Evolutionary conservation across 2,113 vertebrate genomes (phyloP).

Genomic region (Psittacus erithacus): DNA sequence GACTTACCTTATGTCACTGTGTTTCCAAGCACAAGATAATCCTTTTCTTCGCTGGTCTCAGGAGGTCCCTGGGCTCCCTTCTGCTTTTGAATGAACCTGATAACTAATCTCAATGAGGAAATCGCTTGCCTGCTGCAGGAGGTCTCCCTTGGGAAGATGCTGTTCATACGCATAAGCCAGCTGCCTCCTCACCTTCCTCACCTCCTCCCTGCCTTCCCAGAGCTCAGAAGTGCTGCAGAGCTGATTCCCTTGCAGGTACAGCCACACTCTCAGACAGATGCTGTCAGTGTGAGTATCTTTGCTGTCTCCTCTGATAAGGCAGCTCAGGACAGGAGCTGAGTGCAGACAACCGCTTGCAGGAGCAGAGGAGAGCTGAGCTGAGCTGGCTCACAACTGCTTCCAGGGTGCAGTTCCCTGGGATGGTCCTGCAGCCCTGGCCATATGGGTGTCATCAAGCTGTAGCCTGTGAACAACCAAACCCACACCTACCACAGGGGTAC

Average conservation of each 20-base stretch:
- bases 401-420: neutral
- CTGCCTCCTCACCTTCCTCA: neutral
- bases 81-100: neutral
- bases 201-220: fast-evolving
- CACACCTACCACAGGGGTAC: fast-evolving
- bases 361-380: neutral
- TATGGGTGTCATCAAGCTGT: fast-evolving
- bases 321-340: neutral
- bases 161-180: neutral
- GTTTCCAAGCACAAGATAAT: neutral
- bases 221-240: fast-evolving
- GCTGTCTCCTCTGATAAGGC: neutral
- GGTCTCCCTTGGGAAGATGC: neutral
- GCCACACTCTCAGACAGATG: fast-evolving
- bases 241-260: neutral
- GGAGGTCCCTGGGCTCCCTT: neutral
- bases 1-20: fast-evolving
- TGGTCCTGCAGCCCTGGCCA: neutral
- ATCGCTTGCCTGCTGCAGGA: neutral
- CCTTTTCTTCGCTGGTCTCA: neutral
- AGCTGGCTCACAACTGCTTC: neutral
- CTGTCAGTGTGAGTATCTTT: neutral
- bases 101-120: fast-evolving
- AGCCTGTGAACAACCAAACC: neutral
- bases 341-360: fast-evolving